phyloP scores from a whole-genome alignment of 2,113 vertebrate genomes.

The Bolborhynchus lineola region DNA sequence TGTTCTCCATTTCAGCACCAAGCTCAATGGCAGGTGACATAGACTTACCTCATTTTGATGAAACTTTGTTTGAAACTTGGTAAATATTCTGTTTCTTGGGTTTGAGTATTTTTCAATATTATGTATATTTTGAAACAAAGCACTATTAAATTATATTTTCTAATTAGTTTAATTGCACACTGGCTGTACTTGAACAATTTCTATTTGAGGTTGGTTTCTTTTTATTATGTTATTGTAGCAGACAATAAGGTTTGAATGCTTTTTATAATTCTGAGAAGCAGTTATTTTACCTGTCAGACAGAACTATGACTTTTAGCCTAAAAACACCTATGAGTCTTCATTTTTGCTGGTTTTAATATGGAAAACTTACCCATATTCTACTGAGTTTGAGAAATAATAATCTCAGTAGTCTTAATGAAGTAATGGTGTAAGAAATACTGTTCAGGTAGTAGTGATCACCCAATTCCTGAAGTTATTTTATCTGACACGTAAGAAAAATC shows the following conservation, averaged over 20 bases:
- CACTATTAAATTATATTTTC: conserved; percentile 46
- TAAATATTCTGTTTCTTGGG: conserved; percentile 46
- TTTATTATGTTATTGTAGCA: not conserved
- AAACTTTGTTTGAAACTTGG: conserved; percentile 80
- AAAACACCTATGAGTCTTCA: not conserved
- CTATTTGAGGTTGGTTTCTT: not conserved
- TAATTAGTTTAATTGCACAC: conserved; percentile 33
- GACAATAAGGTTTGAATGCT: not conserved
- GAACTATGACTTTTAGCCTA: not conserved
- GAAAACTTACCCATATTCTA: not conserved
- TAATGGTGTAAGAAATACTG: not conserved
- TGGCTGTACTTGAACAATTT: conserved; percentile 46
- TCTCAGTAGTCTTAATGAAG: not conserved
- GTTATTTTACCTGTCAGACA: not conserved
- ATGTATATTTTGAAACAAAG: conserved; percentile 42
- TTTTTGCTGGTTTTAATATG: conserved; percentile 31
- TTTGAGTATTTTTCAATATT: conserved; percentile 18
- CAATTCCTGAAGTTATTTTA: not conserved
- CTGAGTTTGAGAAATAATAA: not conserved
- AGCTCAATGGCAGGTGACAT: conserved; percentile 72
- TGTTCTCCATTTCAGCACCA: conserved; percentile 75
- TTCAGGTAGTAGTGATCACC: not conserved
- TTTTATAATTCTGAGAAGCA: not conserved
- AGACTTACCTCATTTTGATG: conserved; percentile 82
- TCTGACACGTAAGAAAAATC: not conserved